Evolutionary conservation across 1,140 invertebrate genomes (phyloP).

Genomic region (Procambarus clarkii): DNA sequence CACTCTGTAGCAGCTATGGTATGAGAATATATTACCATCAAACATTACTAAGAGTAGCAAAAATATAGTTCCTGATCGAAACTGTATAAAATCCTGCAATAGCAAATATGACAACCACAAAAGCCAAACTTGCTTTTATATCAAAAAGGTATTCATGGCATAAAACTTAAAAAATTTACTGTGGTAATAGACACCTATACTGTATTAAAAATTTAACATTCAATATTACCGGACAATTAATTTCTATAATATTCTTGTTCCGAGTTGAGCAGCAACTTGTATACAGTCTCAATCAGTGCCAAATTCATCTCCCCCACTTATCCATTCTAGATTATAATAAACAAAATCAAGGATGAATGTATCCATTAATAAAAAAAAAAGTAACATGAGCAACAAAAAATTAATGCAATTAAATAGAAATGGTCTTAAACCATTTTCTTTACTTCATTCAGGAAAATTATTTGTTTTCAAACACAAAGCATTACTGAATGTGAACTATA

Average conservation of each 20-base stretch:
- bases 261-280: neutral
- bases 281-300: slow-evolving; percentile 29
- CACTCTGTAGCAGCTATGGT: slow-evolving; percentile 5
- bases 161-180: neutral
- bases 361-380: neutral
- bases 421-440: neutral
- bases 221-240: neutral
- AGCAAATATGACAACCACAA: neutral
- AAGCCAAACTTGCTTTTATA: neutral
- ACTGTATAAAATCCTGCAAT: slow-evolving; percentile 41
- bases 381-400: neutral
- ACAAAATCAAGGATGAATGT: neutral
- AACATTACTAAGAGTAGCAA: slow-evolving; percentile 38
- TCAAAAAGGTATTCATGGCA: neutral
- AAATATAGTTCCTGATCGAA: slow-evolving; percentile 43
- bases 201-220: neutral
- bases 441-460: neutral
- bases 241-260: neutral
- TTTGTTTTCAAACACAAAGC: no score
- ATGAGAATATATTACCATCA: slow-evolving; percentile 34
- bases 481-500: no score
- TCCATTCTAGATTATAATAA: slow-evolving; percentile 11
- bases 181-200: neutral
- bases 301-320: slow-evolving; percentile 21
- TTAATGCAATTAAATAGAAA: neutral